Conservation (phyloP, 2,113 vertebrate species). For the Sardina pilchardus region DNA sequence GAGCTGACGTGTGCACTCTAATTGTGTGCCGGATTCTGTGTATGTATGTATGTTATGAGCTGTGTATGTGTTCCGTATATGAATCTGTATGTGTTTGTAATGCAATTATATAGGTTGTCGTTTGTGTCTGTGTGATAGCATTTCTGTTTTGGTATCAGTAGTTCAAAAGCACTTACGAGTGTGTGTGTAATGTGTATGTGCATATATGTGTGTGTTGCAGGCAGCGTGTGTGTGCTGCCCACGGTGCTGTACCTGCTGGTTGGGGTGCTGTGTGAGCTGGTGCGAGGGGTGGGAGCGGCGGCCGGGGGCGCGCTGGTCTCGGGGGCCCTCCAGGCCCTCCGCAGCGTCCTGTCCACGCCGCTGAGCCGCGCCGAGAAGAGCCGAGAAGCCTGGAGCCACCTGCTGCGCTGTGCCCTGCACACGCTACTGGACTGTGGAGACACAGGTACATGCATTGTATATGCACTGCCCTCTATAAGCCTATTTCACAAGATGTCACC, state of each 20-base stretch:
- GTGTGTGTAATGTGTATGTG: too few relatives aligned
- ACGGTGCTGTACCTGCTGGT: constrained; percentile 87
- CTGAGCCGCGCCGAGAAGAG: constrained; percentile 91
- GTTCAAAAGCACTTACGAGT: not conserved
- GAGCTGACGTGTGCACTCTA: not conserved
- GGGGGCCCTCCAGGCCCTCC: constrained; percentile 82
- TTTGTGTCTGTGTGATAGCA: too few relatives aligned
- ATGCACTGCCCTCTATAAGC: not conserved
- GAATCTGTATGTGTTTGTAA: too few relatives aligned
- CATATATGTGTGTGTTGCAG: constrained; percentile 67
- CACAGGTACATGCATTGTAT: constrained; percentile 65
- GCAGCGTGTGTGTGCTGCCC: constrained; percentile 89
- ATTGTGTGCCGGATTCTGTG: not conserved
- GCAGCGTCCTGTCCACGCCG: constrained; percentile 79
- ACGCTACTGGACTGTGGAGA: constrained; percentile 83
- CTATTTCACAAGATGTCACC: too few relatives aligned
- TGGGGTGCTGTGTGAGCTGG: constrained; percentile 83
- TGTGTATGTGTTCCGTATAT: too few relatives aligned
- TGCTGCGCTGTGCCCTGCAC: constrained; percentile 80
- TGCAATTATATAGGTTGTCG: too few relatives aligned
- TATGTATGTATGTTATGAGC: not conserved
- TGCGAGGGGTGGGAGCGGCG: constrained; percentile 54
- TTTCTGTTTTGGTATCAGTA: too few relatives aligned
- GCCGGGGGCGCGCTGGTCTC: constrained; percentile 62
- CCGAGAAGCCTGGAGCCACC: constrained; percentile 77